Conservation (phyloP, 2,797 vertebrate genomes). For the Aselliscus stoliczkanus region DNA sequence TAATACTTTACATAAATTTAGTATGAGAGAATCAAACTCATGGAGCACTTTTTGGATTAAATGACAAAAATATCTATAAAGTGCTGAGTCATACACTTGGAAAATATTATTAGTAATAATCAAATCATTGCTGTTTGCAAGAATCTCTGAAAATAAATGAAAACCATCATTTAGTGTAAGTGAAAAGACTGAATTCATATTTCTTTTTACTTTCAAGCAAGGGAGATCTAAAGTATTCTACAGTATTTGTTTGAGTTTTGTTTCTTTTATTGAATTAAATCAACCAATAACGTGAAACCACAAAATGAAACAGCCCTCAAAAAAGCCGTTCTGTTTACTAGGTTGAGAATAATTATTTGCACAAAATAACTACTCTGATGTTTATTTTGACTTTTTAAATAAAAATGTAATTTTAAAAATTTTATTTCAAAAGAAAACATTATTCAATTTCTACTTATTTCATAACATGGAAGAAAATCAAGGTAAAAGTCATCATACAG, state of each 20-base stretch:
- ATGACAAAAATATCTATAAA: background rate
- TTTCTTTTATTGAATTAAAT: background rate
- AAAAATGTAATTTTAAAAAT: conserved; percentile 14
- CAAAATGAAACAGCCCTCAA: background rate
- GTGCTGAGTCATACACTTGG: background rate
- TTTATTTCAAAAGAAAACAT: background rate
- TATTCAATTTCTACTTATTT: background rate
- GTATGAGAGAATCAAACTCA: background rate
- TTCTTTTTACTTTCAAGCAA: background rate
- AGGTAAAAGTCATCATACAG: conserved; percentile 27
- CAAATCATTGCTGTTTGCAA: background rate
- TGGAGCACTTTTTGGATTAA: background rate
- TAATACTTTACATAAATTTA: background rate
- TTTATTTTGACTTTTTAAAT: conserved; percentile 31
- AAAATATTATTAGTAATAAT: background rate
- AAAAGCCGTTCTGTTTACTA: background rate
- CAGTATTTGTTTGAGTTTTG: background rate
- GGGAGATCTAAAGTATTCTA: background rate
- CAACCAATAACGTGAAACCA: background rate
- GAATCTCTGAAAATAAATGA: background rate
- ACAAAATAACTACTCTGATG: background rate
- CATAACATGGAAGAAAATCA: conserved; percentile 21
- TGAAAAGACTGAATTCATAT: background rate
- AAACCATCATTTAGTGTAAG: background rate
- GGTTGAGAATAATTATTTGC: background rate